Evolutionary conservation across 2,888 invertebrate genomes (phyloP).

Genomic region (Tipula helvola): DNA sequence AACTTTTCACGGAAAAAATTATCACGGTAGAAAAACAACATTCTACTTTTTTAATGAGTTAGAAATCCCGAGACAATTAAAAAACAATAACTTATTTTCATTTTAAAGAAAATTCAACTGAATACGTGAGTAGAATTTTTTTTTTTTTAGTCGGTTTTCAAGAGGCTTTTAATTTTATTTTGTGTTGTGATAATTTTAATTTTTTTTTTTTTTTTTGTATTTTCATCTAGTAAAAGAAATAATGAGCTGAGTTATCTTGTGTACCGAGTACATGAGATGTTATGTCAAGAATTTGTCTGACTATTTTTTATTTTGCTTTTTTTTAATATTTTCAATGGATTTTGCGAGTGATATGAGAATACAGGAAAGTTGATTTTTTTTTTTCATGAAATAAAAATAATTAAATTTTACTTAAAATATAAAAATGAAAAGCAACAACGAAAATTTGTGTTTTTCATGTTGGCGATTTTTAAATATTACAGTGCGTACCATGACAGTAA

Average conservation of each 20-base stretch:
- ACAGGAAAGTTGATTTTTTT: not conserved
- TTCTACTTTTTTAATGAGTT: not conserved
- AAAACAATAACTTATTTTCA: not conserved
- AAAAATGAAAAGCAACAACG: not conserved
- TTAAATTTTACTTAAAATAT: not conserved
- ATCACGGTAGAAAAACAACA: not conserved
- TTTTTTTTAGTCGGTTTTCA: not conserved
- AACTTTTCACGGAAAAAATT: not conserved
- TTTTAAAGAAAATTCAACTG: not conserved
- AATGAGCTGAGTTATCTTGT: not conserved
- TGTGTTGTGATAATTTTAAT: not conserved
- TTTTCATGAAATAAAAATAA: not conserved
- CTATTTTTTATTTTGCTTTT: not conserved
- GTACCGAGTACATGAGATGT: not conserved
- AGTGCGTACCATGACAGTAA: no score
- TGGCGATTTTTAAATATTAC: no score
- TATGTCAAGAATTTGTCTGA: not conserved
- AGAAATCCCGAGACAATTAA: not conserved
- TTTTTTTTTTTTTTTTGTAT: not conserved
- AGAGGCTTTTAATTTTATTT: not conserved
- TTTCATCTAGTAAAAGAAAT: not conserved
- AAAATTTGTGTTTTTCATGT: not conserved
- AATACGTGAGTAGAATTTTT: not conserved
- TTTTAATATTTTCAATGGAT: not conserved
- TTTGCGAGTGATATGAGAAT: not conserved